Evolutionary conservation across 2,113 vertebrate species (phyloP).

Genomic region (Alces alces): DNA sequence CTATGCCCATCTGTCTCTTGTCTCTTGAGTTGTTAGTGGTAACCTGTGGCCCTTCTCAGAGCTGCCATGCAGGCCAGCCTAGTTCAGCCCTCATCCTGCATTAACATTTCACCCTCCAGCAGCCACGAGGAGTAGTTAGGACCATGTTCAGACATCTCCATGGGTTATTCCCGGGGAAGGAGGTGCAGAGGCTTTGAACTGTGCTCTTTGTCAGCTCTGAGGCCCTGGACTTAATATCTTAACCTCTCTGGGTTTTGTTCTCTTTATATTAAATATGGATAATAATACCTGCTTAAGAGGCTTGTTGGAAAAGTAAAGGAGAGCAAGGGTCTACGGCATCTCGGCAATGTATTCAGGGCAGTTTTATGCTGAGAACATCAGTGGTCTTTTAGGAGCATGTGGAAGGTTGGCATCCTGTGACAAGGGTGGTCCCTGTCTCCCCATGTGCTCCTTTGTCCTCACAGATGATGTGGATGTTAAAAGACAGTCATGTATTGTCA

Average conservation of each 20-base stretch:
- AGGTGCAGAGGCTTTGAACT: neutral
- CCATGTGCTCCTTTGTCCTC: neutral
- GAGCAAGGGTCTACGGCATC: neutral
- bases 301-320: neutral
- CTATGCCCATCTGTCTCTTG: neutral
- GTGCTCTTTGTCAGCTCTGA: neutral
- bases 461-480: neutral
- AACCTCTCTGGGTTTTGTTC: neutral
- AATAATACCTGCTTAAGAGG: neutral
- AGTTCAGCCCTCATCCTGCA: neutral
- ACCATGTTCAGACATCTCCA: neutral
- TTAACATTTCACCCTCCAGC: neutral
- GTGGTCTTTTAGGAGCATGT: neutral
- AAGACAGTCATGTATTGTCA: neutral
- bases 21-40: neutral
- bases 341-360: rapidly evolving
- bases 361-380: neutral
- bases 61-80: rapidly evolving
- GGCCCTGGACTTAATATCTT: neutral
- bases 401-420: neutral
- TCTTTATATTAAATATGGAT: neutral
- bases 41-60: neutral
- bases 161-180: neutral
- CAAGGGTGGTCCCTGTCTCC: neutral
- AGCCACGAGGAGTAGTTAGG: neutral